Evolutionary conservation across 2,113 vertebrate genomes (phyloP).

Genomic region (Marmota monax): DNA sequence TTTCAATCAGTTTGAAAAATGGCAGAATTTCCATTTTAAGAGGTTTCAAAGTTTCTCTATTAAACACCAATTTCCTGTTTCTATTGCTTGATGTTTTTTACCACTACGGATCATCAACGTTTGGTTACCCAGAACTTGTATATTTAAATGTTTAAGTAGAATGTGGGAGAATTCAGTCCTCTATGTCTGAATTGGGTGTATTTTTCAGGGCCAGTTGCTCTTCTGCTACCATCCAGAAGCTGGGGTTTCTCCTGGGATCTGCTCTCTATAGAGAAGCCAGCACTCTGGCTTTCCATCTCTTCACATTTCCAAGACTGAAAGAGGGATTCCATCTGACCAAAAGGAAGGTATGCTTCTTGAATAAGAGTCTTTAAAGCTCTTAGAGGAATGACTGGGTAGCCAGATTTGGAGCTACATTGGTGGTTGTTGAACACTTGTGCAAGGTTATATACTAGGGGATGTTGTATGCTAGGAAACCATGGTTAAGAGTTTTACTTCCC

Average conservation of each 20-base stretch:
- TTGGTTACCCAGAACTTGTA: not conserved
- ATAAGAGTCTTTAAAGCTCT: not conserved
- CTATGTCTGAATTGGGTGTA: not conserved
- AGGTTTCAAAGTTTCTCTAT: not conserved
- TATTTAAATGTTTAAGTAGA: not conserved
- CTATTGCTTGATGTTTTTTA: not conserved
- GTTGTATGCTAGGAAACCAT: not conserved
- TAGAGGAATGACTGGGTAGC: not conserved
- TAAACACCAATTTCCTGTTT: not conserved
- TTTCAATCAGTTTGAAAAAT: not conserved
- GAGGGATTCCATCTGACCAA: not conserved
- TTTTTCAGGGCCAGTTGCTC: not conserved
- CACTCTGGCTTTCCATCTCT: not conserved
- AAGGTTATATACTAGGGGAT: not conserved
- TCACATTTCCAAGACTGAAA: not conserved
- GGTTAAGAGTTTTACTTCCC: not conserved
- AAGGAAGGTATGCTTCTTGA: not conserved
- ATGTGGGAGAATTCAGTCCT: not conserved
- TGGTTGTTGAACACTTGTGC: not conserved
- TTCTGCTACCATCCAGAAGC: not conserved
- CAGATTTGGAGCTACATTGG: not conserved
- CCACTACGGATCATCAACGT: not conserved
- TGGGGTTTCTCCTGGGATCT: not conserved
- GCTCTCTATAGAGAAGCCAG: not conserved
- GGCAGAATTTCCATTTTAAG: conserved; percentile 1